Percentiles rank a stretch among this genome's conserved stretches.
phyloP scores from a whole-genome alignment of 1,140 invertebrate species.

The Brevipalpus yothersi region DNA sequence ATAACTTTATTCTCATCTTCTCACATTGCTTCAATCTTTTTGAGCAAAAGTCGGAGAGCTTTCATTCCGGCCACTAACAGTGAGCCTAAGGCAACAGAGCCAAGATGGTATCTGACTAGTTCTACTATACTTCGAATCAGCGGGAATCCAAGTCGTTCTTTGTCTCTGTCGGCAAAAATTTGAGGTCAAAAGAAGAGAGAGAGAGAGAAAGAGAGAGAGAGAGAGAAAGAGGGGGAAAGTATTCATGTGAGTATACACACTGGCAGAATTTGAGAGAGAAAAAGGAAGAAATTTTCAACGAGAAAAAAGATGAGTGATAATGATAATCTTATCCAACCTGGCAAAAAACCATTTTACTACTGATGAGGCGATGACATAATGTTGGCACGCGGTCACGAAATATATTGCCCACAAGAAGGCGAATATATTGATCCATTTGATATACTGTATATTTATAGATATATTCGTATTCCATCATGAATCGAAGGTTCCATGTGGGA shows the following conservation, averaged over 20 bases:
- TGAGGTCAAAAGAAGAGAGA: no score
- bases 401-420: conserved; percentile 43
- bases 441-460: neutral
- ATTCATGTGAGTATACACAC: neutral
- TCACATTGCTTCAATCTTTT: conserved; percentile 18
- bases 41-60: conserved; percentile 32
- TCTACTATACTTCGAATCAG: conserved; percentile 29
- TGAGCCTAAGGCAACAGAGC: conserved; percentile 47
- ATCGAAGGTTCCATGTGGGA: no score
- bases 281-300: no score
- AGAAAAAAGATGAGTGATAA: no score
- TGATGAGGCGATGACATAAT: conserved; percentile 45
- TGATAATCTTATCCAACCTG: conserved; percentile 24
- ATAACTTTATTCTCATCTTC: neutral
- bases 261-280: neutral
- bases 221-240: neutral
- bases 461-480: neutral
- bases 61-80: conserved; percentile 43
- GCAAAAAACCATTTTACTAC: conserved; percentile 50
- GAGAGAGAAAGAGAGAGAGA: neutral
- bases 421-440: conserved; percentile 27
- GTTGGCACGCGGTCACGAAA: conserved; percentile 47
- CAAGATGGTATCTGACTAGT: conserved; percentile 40
- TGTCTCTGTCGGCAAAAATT: conserved; percentile 28
- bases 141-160: conserved; percentile 30